Conservation (phyloP, 2,113 vertebrate species). For the Malaclemys terrapin region DNA sequence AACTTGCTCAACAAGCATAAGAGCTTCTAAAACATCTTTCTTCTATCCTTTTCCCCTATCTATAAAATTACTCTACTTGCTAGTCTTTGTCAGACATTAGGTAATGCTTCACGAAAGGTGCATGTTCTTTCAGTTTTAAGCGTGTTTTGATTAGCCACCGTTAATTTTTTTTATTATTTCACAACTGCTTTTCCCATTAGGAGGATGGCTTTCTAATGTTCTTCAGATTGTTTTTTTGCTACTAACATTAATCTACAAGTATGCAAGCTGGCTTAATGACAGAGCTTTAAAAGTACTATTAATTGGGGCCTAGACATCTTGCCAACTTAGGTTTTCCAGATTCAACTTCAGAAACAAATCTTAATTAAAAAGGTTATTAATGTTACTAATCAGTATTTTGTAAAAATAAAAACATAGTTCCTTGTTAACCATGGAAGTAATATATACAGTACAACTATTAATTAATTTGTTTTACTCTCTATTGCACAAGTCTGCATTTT, state of each 20-base stretch:
- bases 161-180: slow-evolving; percentile 4
- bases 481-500: not conserved
- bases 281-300: not conserved
- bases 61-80: not conserved
- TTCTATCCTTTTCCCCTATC: not conserved
- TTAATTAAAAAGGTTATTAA: not conserved
- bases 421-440: not conserved
- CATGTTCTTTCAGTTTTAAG: not conserved
- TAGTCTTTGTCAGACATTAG: slow-evolving; percentile 9
- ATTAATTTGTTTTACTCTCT: not conserved
- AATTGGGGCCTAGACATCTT: not conserved
- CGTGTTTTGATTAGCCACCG: not conserved
- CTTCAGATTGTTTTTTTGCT: slow-evolving; percentile 18
- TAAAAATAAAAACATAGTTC: not conserved
- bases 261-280: not conserved
- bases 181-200: slow-evolving; percentile 24
- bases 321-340: not conserved
- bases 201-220: not conserved
- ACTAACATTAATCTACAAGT: not conserved
- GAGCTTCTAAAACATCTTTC: not conserved
- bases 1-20: not conserved
- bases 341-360: not conserved
- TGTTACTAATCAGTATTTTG: not conserved
- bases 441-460: not conserved
- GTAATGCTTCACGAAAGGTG: slow-evolving; percentile 12